phyloP scores from a whole-genome alignment of 92 coral and sea anemone genomes.

The Hydrozoanthus gracilis region DNA sequence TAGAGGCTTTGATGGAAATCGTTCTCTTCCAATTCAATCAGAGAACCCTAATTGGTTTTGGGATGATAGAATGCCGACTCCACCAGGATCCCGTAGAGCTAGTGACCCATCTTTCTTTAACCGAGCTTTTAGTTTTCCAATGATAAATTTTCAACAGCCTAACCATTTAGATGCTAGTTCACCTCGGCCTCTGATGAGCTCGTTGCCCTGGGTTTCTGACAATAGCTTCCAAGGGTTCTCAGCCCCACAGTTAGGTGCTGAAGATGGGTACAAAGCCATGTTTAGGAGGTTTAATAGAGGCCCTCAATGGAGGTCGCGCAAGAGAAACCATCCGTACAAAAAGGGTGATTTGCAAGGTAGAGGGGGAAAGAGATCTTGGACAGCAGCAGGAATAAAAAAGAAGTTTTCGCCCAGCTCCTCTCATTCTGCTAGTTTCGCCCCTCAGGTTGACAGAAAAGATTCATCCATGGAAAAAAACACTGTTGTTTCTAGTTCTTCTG shows the following conservation, averaged over 20 bases:
- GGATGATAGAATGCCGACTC: constrained; percentile 10
- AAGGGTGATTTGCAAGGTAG: not conserved
- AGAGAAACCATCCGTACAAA: constrained; percentile 13
- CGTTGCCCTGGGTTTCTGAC: not conserved
- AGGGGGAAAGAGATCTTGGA: not conserved
- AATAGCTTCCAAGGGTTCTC: not conserved
- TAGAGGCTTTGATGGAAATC: constrained; percentile 25
- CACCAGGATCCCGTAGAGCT: constrained; percentile 4
- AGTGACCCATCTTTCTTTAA: constrained; percentile 24
- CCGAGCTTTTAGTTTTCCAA: constrained; percentile 4
- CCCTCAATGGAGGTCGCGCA: not conserved
- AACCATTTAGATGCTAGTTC: constrained; percentile 6
- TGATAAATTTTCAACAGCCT: not conserved
- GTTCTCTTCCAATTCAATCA: constrained; percentile 21
- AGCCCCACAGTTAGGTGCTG: not conserved
- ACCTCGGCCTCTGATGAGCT: not conserved
- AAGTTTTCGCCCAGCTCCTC: not conserved
- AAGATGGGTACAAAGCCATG: constrained; percentile 42
- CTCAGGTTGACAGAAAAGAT: not conserved
- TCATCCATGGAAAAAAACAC: not conserved
- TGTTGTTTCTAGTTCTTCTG: not conserved
- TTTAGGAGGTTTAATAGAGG: constrained; percentile 27
- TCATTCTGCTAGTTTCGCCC: not conserved
- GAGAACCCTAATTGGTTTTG: constrained; percentile 29
- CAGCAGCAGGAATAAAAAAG: not conserved